Evolutionary conservation across 1,140 invertebrate species (phyloP).

Genomic region (Heliconius nattereri): DNA sequence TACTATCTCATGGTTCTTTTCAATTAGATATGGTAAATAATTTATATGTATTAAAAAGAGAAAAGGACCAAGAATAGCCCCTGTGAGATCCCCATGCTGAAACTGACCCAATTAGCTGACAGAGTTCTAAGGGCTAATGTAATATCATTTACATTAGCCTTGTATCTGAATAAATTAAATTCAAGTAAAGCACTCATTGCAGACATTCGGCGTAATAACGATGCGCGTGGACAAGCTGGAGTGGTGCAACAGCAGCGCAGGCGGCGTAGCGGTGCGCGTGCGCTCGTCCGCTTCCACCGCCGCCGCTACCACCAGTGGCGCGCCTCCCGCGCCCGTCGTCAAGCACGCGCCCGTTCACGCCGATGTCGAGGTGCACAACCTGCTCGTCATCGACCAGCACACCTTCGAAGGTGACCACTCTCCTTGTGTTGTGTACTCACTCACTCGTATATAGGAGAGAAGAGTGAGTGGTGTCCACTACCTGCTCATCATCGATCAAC

Average conservation of each 20-base stretch:
- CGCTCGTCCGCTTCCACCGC: slow-evolving; percentile 59
- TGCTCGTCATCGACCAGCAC: slow-evolving; percentile 81
- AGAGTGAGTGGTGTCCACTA: slow-evolving; percentile 73
- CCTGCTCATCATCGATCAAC: slow-evolving; percentile 81
- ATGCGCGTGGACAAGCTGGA: slow-evolving; percentile 93
- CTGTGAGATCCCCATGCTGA: too few relatives aligned
- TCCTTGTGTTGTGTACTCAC: too few relatives aligned
- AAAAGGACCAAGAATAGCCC: too few relatives aligned
- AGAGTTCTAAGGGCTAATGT: too few relatives aligned
- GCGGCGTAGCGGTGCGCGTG: slow-evolving; percentile 76
- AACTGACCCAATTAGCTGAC: too few relatives aligned
- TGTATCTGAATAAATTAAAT: too few relatives aligned
- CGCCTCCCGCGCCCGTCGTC: slow-evolving; percentile 83
- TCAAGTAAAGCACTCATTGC: slow-evolving; percentile 27
- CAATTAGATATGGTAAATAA: too few relatives aligned
- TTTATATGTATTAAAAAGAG: too few relatives aligned
- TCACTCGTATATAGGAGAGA: too few relatives aligned
- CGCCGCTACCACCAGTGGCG: slow-evolving; percentile 68
- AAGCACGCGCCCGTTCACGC: slow-evolving; percentile 90
- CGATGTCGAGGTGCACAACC: slow-evolving; percentile 96
- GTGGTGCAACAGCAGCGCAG: slow-evolving; percentile 54
- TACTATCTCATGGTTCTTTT: too few relatives aligned
- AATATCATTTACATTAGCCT: too few relatives aligned
- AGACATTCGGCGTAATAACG: slow-evolving; percentile 97
- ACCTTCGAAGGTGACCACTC: background rate